phyloP scores from a whole-genome alignment of 2,888 invertebrate genomes.

The Pollenia labialis region DNA sequence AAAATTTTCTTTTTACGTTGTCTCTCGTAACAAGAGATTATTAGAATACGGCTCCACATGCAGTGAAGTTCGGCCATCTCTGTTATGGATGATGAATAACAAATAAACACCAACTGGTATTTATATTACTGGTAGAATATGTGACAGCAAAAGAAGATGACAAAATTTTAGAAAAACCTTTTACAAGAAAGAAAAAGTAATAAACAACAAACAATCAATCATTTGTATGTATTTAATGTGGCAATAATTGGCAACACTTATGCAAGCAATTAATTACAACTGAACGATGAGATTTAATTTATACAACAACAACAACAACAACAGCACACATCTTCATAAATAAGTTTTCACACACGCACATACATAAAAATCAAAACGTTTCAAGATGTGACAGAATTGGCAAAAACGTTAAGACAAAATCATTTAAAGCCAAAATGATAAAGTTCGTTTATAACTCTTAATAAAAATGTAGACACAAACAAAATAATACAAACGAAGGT shows the following conservation, averaged over 20 bases:
- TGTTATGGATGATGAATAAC: constrained; percentile 33
- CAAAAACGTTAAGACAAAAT: constrained; percentile 20
- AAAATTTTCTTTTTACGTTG: too few relatives aligned
- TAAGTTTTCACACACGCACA: neutral
- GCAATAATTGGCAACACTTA: constrained; percentile 71
- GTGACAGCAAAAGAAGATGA: constrained; percentile 5
- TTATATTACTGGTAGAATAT: neutral
- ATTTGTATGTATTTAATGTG: constrained; percentile 66
- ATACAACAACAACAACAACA: neutral
- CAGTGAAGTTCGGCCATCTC: too few relatives aligned
- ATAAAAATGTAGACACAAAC: neutral
- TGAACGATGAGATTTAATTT: neutral
- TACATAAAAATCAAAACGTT: constrained; percentile 21
- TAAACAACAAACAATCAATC: constrained; percentile 65
- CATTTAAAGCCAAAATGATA: constrained; percentile 1
- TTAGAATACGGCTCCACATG: too few relatives aligned
- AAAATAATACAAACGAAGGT: neutral
- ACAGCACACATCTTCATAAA: neutral
- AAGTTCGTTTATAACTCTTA: neutral
- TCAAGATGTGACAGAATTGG: constrained; percentile 21
- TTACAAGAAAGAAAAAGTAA: constrained; percentile 14
- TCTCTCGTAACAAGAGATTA: too few relatives aligned
- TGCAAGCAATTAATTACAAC: constrained; percentile 68
- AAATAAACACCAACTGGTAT: neutral
- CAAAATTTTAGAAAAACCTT: constrained; percentile 31